Percentiles rank a stretch among this genome's conserved stretches.
Evolutionary conservation across 2,113 vertebrate species (phyloP).

Genomic region (Lucifuga dentata): DNA sequence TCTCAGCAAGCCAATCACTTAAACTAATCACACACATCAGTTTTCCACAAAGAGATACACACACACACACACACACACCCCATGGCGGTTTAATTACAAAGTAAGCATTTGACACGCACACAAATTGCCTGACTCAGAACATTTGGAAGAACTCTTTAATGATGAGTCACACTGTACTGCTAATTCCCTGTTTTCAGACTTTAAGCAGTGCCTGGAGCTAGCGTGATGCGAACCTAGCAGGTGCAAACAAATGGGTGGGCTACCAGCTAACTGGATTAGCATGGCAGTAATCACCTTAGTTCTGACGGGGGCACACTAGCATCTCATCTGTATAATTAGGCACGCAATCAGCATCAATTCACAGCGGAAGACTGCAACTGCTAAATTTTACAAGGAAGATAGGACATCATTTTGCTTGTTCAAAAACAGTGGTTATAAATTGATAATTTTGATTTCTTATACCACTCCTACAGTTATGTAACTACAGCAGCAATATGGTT

Average conservation of each 20-base stretch:
- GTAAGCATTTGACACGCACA: too few species aligned
- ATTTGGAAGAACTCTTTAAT: conserved; percentile 24
- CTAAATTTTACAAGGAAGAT: too few species aligned
- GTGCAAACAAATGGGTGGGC: background rate
- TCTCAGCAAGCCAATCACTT: background rate
- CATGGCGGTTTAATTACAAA: conserved; percentile 9
- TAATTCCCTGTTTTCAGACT: conserved; percentile 38
- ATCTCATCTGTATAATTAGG: conserved; percentile 39
- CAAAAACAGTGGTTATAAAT: too few species aligned
- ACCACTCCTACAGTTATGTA: too few species aligned
- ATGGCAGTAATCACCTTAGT: conserved; percentile 53
- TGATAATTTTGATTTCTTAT: too few species aligned
- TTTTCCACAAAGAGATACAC: background rate
- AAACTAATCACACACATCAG: conserved; percentile 4
- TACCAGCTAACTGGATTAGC: conserved; percentile 61
- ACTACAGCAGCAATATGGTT: too few species aligned
- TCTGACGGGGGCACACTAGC: conserved; percentile 10
- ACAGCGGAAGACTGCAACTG: background rate
- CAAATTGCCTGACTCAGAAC: too few species aligned
- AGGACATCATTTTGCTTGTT: too few species aligned
- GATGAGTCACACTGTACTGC: conserved; percentile 22
- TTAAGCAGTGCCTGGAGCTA: conserved; percentile 2
- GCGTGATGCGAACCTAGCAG: conserved; percentile 8
- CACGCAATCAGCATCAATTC: background rate
- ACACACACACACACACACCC: conserved; percentile 3